Evolutionary conservation across 2,888 invertebrate species (phyloP).

Genomic region (Drosophila picticornis): DNA sequence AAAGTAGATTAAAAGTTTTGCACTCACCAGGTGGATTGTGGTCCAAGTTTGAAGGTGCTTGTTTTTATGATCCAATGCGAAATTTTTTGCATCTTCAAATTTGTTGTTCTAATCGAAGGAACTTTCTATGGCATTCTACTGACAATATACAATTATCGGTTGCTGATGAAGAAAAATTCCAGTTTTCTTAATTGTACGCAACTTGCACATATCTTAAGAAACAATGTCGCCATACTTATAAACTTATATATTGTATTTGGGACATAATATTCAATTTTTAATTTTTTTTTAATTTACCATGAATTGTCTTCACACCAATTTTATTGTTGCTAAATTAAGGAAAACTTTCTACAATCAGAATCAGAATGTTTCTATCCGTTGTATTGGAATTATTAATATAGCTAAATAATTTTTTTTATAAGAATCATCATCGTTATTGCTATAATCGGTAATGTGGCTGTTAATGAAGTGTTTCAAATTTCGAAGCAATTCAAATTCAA

Average conservation of each 20-base stretch:
- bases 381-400: not conserved
- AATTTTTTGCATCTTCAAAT: not conserved
- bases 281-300: not conserved
- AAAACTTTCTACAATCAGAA: not conserved
- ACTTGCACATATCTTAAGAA: not conserved
- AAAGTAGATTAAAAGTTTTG: not conserved
- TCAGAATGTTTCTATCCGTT: not conserved
- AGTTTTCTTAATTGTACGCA: not conserved
- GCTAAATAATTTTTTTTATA: not conserved
- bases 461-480: constrained; percentile 48
- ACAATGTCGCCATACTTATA: not conserved
- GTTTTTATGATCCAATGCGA: not conserved
- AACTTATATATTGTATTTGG: not conserved
- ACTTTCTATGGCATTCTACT: not conserved
- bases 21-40: not conserved
- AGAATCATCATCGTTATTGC: not conserved
- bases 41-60: not conserved
- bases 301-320: not conserved
- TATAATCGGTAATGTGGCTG: constrained; percentile 8
- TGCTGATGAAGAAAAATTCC: not conserved
- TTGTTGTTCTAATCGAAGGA: not conserved
- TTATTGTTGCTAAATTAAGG: not conserved
- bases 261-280: not conserved
- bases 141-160: not conserved
- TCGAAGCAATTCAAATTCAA: constrained; percentile 43